These are phyloP conservation scores for Lophura swinhoii DNA, from an alignment of 2,797 vertebrate genomes.

Conservation along the genomic window DNA sequence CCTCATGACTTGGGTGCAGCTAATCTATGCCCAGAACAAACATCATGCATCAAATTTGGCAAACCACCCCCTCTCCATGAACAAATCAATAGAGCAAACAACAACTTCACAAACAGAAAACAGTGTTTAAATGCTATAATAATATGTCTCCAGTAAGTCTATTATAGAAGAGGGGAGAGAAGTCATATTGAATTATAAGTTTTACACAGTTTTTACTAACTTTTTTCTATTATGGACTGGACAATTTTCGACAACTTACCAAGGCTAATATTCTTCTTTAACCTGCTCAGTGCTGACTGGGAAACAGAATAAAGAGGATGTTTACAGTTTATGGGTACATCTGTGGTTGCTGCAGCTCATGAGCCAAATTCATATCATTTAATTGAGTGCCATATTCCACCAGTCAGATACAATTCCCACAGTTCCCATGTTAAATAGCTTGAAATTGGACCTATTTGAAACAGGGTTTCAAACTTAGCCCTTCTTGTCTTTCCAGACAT, in stretches of 20 bases:
- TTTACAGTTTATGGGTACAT: conserved; percentile 21
- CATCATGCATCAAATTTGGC: not conserved
- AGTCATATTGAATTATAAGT: not conserved
- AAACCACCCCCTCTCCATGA: not conserved
- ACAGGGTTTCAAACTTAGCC: conserved; percentile 22
- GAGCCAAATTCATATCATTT: conserved; percentile 15
- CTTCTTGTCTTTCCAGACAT: conserved; percentile 40
- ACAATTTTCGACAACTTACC: not conserved
- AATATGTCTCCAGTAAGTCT: not conserved
- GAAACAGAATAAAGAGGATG: conserved; percentile 17
- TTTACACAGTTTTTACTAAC: not conserved
- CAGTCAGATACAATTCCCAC: conserved; percentile 43
- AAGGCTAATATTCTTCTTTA: conserved; percentile 9
- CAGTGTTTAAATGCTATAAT: not conserved
- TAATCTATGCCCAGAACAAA: not conserved
- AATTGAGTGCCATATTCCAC: conserved; percentile 25
- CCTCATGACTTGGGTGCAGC: not conserved
- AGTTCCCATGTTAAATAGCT: conserved; percentile 32
- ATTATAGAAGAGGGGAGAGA: not conserved
- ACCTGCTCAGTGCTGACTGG: not conserved
- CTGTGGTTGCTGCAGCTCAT: not conserved
- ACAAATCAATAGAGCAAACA: not conserved
- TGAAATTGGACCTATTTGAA: conserved; percentile 50
- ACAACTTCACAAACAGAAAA: not conserved
- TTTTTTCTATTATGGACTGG: not conserved